Evolutionary conservation across 2,888 invertebrate species (phyloP), one percentile per base, ranked within the genome.

Genomic region (Caenorhabditis afra): DNA sequence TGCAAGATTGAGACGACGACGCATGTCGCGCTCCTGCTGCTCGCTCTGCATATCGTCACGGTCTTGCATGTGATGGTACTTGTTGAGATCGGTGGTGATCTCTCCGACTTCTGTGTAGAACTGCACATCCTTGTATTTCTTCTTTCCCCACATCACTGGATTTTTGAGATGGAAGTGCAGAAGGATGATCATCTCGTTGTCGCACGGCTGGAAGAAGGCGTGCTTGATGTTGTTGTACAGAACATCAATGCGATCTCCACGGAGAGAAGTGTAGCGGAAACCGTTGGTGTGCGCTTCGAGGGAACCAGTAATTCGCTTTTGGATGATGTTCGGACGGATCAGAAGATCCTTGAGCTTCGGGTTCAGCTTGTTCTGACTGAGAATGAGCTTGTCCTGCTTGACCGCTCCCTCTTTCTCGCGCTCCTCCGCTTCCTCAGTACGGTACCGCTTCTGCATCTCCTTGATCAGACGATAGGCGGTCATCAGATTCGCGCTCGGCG

Each of bases 21-120:
- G 92, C 84, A 99, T 92, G 90, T 99, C 99, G 61, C 98, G 92
- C 91, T 99, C 99, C 66, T 97, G 92, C 92, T 99, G 99, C 92
- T 99, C 99, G 7, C 98, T 97, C 0, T 97, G 96, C 76, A 99
- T 92, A 92, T 99, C 99, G 91, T 99, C 99, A 50, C 98, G 93
- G 92, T 99, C 99, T 91, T 99, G 98, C 97, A 99, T 98, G 91
- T 99, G 97, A 91, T 99, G 98, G 91, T 98, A 97, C 91, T 99
- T 99, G 52, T 98, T 98, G 88, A 99, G 93, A 93, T 99, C 99
- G 0, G 99, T 99, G 0, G 98, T 98, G 75, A 99, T 97, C 92
- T 99, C 99, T 88, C 99, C 99, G 65, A 99, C 99, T 92, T 99
- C 99, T 0, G 99, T 99, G 91, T 98, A 99, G 92, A 99, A 99